Base-by-base conservation (phyloP, 2,797 vertebrate genomes). In the Scolopax rusticola region DNA sequence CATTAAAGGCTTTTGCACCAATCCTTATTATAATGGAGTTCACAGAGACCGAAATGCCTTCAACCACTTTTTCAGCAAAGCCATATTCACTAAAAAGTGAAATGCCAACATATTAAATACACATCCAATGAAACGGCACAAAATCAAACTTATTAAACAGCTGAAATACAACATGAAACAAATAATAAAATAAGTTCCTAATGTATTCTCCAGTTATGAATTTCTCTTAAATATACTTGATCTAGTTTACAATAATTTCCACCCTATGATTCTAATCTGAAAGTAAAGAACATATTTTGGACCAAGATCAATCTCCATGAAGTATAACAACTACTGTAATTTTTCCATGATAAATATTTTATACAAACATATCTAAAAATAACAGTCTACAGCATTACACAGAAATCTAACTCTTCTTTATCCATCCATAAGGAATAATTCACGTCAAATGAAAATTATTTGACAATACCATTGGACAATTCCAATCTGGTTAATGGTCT, bases 21-120 rank as follows among this genome's bases (percentile, higher is more conserved):
- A 99, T 99, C 96, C 99, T 97, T 97, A 99, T 99, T 92, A 99
- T 89, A 83, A 99, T 99, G 96, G 99, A 99, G 98, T 99, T 99
- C 94, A 99, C 99, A 93, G 99, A 99, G 94, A 99, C 98, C 16
- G 99, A 99, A 93, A 99, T 99, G 70, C 99, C 99, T 98, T 99
- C 99, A 38, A 99, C 99, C 80, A 99, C 99, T 97, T 99, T 99
- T 98, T 99, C 99, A 73, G 99, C 99, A 98, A 99, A 99, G 96
- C 99, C 99, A 87, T 99, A 99, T 97, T 99, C 99, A 97, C 99
- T 99, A 96, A 27, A 96, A 97, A 96, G 91, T 86, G 89, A 97
- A 97, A 97, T 94, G 48, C 6, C 93, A 93, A 97, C 17, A 73
- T 47, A 89, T 95, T 94, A 95, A 84, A 88, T 50, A 85, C 21